Conservation (phyloP, 2,113 vertebrate species). For the Corvus moneduloides region DNA sequence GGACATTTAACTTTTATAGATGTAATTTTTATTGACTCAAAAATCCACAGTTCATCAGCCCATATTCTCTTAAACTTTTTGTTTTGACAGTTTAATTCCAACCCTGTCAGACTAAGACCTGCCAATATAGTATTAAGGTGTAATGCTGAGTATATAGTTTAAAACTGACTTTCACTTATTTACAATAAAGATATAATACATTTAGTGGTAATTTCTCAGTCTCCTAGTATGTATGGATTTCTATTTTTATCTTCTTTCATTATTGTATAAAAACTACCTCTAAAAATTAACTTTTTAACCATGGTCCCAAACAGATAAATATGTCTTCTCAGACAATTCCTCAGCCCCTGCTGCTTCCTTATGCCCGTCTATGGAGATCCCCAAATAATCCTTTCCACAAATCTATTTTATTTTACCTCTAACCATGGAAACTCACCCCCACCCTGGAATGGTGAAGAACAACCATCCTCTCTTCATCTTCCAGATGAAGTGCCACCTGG, state of each 20-base stretch:
- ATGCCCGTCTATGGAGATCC: background rate
- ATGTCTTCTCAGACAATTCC: background rate
- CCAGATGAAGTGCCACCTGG: background rate
- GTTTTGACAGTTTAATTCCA: background rate
- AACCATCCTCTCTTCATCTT: background rate
- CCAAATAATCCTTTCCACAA: background rate
- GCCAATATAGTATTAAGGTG: background rate
- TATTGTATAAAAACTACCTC: background rate
- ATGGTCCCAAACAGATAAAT: background rate
- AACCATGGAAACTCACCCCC: background rate
- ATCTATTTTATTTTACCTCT: background rate
- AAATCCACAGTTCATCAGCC: background rate
- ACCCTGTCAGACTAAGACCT: background rate
- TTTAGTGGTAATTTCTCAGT: background rate
- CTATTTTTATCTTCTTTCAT: background rate
- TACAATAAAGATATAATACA: background rate
- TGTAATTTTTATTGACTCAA: background rate
- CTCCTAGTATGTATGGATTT: background rate
- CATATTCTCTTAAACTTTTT: background rate
- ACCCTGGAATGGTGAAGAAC: background rate
- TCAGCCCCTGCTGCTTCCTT: background rate
- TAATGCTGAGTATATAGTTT: background rate
- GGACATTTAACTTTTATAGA: background rate
- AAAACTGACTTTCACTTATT: background rate
- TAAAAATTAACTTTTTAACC: background rate